These are phyloP conservation scores for Pollenia griseotomentosa DNA, from an alignment of 2,888 invertebrate species.

Conservation along the genomic window DNA sequence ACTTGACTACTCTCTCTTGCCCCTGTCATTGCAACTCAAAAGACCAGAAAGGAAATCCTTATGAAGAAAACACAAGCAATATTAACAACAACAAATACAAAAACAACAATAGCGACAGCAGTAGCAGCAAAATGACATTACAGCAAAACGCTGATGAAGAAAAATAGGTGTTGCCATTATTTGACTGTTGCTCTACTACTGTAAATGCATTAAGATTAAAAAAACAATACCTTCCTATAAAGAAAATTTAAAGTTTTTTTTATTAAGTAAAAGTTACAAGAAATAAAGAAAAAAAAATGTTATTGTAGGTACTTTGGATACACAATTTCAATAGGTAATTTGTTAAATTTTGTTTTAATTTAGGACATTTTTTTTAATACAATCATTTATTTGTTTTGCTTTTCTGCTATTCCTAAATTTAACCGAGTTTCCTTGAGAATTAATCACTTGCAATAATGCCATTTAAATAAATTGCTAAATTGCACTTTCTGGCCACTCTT, in stretches of 20 bases:
- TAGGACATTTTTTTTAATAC: background rate
- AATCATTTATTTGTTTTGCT: background rate
- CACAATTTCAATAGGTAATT: background rate
- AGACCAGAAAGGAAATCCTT: slow-evolving; percentile 51
- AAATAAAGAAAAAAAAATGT: too few species aligned
- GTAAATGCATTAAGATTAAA: slow-evolving; percentile 63
- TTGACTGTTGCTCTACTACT: slow-evolving; percentile 71
- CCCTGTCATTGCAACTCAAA: slow-evolving; percentile 9
- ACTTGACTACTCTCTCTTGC: slow-evolving; percentile 19
- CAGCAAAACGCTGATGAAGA: slow-evolving; percentile 75
- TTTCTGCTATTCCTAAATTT: background rate
- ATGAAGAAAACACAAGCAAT: slow-evolving; percentile 36
- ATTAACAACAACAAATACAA: slow-evolving; percentile 39
- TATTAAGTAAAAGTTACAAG: too few species aligned
- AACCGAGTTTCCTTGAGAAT: slow-evolving; percentile 24
- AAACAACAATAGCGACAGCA: background rate
- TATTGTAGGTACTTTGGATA: too few species aligned
- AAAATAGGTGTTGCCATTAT: slow-evolving; percentile 82
- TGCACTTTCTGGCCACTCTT: slow-evolving; percentile 33
- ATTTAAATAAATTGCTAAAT: slow-evolving; percentile 40
- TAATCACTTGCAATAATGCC: background rate
- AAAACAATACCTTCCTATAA: too few species aligned
- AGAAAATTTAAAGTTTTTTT: too few species aligned
- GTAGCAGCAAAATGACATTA: slow-evolving; percentile 23
- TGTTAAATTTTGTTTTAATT: background rate